Evolutionary conservation across 1,140 invertebrate species (phyloP).

Genomic region (Saccostrea echinata): DNA sequence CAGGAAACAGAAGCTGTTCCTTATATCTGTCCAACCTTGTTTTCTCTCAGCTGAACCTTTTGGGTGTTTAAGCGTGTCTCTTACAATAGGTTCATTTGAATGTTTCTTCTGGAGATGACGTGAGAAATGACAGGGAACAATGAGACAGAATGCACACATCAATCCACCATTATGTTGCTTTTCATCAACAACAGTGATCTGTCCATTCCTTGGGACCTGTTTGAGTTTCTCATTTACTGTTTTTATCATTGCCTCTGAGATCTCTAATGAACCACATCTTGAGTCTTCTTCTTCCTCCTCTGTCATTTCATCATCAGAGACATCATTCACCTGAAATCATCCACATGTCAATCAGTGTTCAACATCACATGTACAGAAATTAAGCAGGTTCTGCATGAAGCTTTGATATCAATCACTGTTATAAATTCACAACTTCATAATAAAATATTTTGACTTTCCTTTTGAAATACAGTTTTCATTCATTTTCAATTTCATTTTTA

Average conservation of each 20-base stretch:
- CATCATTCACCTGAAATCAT: background rate
- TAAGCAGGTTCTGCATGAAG: no score
- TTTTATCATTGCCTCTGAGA: conserved; percentile 4
- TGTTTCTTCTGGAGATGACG: background rate
- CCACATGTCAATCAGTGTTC: no score
- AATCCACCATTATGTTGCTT: background rate
- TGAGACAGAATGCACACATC: background rate
- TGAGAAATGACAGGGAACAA: background rate
- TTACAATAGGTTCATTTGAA: background rate
- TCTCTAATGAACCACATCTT: background rate
- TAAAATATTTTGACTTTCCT: no score
- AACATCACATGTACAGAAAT: no score
- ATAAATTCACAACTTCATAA: no score
- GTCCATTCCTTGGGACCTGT: background rate
- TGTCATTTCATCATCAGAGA: background rate
- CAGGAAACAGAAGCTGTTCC: background rate
- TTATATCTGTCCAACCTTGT: background rate
- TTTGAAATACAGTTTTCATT: no score
- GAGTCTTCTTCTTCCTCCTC: no score
- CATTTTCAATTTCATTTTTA: no score
- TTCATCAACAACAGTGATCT: background rate
- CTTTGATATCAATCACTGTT: no score
- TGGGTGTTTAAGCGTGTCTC: background rate
- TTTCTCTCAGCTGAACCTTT: background rate
- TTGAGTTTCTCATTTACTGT: background rate